phyloP scores from a whole-genome alignment of 2,888 invertebrate genomes.

The Abrostola tripartita region DNA sequence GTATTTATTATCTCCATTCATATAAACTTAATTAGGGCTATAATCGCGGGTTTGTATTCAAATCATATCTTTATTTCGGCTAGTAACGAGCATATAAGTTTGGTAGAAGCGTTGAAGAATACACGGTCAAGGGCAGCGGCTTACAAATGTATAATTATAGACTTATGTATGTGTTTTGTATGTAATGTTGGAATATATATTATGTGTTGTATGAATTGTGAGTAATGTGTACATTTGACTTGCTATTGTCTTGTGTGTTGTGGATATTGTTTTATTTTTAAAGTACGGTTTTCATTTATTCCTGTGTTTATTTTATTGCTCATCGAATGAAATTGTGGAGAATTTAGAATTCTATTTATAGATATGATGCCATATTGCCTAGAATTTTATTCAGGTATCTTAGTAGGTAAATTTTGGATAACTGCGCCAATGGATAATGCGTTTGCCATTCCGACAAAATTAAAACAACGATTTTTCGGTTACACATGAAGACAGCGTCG shows the following conservation, averaged over 20 bases:
- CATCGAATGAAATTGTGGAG: too few species aligned
- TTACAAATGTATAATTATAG: not conserved
- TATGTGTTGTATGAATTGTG: slow-evolving; percentile 21
- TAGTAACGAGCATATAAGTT: slow-evolving; percentile 7
- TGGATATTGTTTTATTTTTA: slow-evolving; percentile 23
- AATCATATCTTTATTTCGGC: slow-evolving; percentile 8
- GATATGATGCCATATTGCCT: too few species aligned
- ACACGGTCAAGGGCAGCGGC: slow-evolving; percentile 36
- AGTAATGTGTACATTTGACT: slow-evolving; percentile 29
- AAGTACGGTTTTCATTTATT: not conserved
- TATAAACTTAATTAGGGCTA: slow-evolving; percentile 7
- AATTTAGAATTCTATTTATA: too few species aligned
- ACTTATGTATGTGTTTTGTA: not conserved
- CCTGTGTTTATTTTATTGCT: too few species aligned
- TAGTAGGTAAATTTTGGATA: too few species aligned
- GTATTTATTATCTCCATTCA: not conserved
- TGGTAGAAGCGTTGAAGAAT: slow-evolving; percentile 1
- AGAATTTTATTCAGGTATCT: too few species aligned
- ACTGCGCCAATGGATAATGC: too few species aligned
- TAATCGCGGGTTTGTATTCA: slow-evolving; percentile 3
- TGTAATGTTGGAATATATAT: not conserved
- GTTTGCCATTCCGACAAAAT: too few species aligned
- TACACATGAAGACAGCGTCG: too few species aligned
- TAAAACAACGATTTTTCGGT: too few species aligned
- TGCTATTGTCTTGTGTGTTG: slow-evolving; percentile 27